Base-by-base conservation (phyloP, 1,140 invertebrate genomes). In the Nilaparvata lugens region DNA sequence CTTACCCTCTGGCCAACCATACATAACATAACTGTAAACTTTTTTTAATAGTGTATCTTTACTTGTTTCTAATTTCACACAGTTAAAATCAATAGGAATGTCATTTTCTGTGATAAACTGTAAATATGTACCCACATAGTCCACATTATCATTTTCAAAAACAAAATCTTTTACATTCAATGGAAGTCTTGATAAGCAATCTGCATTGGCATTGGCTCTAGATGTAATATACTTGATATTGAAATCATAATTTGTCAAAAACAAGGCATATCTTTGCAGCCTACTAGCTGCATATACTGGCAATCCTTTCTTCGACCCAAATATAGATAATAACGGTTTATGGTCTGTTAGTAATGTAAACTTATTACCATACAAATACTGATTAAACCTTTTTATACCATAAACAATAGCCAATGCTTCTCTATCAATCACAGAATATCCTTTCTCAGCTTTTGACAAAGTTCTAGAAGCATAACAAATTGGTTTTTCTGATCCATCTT, bases 331-430 rank as follows among this genome's bases (percentile, higher is more conserved):
- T 23, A 80, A 64, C 0, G 77, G 73, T 59, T 74, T 69, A 61
- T 79, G 74, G 63, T 80, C 78, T 6, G 76, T 79, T 19, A 70
- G 42, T 16, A 79, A 64, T 3, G 62, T 65, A 55, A 80, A 76
- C 24, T 68, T 60, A 5, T 69, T 60, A 7, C 73, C 75, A 62
- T 70, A 77, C 7, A 79, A 53, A 62, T 74, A 82, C 52, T 80
- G 65, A 58, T 80, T 74, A 65, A 81, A 81, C 59, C 76, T 76
- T 43, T 69, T 64, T 52, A 78, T 60, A 14, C 73, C 75, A 68
- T 71, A 77, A 42, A 79, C 61, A 24, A 82, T 72, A 4, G 73
- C 71, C 11, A 78, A 67, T 0, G 71, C 77, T 68, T n/a, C n/a
- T n/a, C n/a, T n/a, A n/a, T n/a, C n/a, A n/a, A n/a, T n/a, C n/a